Evolutionary conservation across 1,140 invertebrate genomes (phyloP).

Genomic region (Orchesella cincta): DNA sequence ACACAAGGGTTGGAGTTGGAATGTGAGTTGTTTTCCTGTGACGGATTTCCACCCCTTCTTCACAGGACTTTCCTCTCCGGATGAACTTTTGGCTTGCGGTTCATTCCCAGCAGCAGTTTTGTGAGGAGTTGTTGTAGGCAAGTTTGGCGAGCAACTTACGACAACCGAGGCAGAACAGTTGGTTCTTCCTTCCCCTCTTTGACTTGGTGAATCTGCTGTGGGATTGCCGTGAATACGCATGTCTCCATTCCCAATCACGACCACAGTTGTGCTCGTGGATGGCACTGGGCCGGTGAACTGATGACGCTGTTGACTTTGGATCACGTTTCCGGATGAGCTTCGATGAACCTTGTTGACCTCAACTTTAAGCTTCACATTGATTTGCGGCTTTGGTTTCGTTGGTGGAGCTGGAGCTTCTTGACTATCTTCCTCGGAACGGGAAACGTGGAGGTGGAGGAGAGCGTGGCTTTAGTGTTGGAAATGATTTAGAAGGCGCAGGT

Average conservation of each 20-base stretch:
- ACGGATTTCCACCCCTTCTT: too few relatives aligned
- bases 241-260: not conserved
- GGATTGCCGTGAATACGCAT: not conserved
- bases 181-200: not conserved
- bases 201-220: not conserved
- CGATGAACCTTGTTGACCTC: not conserved
- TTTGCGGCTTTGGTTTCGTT: not conserved
- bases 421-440: not conserved
- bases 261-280: not conserved
- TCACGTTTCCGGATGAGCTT: not conserved
- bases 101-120: too few relatives aligned
- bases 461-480: conserved; percentile 7
- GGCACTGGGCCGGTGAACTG: not conserved
- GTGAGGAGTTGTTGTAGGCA: too few relatives aligned
- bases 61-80: too few relatives aligned
- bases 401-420: not conserved
- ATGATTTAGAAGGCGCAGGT: not conserved
- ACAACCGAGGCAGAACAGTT: too few relatives aligned
- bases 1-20: not conserved
- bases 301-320: not conserved
- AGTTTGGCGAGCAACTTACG: too few relatives aligned
- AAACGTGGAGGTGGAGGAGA: not conserved
- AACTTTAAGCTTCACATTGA: not conserved
- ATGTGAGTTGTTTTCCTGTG: not conserved
- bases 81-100: too few relatives aligned